Conservation (phyloP, 2,113 vertebrate species). For the Irena cyanogastra region DNA sequence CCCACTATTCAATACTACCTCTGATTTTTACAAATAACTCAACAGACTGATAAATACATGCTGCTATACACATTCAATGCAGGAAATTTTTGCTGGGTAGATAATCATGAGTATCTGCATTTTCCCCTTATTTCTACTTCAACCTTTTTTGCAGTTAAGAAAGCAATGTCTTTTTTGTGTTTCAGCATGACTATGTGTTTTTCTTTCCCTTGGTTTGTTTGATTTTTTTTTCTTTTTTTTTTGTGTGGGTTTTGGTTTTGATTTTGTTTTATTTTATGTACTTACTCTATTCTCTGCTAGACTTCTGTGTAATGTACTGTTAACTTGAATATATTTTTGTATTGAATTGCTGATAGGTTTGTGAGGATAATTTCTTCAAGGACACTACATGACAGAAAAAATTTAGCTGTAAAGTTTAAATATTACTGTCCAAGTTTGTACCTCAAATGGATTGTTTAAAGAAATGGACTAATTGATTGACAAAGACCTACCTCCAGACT, state of each 20-base stretch:
- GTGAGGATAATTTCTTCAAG: slow-evolving; percentile 79
- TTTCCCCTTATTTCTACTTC: slow-evolving; percentile 63
- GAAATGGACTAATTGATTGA: slow-evolving; percentile 84
- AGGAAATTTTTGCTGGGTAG: slow-evolving; percentile 72
- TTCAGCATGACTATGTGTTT: slow-evolving; percentile 74
- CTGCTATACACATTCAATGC: slow-evolving; percentile 84
- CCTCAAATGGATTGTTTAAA: slow-evolving; percentile 83
- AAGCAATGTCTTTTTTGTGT: slow-evolving; percentile 75
- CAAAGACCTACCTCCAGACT: slow-evolving; percentile 94
- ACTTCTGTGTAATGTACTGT: slow-evolving; percentile 82
- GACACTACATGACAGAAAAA: slow-evolving; percentile 78
- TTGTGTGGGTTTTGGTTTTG: background rate
- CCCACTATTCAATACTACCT: slow-evolving; percentile 91
- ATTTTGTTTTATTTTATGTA: slow-evolving; percentile 64
- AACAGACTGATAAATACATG: slow-evolving; percentile 79
- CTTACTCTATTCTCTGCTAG: slow-evolving; percentile 79
- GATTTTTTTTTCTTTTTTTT: background rate
- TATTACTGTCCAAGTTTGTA: slow-evolving; percentile 85
- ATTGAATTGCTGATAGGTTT: slow-evolving; percentile 85
- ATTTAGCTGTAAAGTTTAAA: slow-evolving; percentile 77
- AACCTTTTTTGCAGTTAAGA: slow-evolving; percentile 76
- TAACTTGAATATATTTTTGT: slow-evolving; percentile 95
- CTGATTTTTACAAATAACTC: slow-evolving; percentile 83
- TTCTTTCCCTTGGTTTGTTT: slow-evolving; percentile 52
- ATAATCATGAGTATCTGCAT: slow-evolving; percentile 67